A percentile compares a stretch with the other conserved stretches of the same genome.
Evolutionary conservation across 2,888 invertebrate genomes (phyloP).

Genomic region (Prionchulus punctatus): DNA sequence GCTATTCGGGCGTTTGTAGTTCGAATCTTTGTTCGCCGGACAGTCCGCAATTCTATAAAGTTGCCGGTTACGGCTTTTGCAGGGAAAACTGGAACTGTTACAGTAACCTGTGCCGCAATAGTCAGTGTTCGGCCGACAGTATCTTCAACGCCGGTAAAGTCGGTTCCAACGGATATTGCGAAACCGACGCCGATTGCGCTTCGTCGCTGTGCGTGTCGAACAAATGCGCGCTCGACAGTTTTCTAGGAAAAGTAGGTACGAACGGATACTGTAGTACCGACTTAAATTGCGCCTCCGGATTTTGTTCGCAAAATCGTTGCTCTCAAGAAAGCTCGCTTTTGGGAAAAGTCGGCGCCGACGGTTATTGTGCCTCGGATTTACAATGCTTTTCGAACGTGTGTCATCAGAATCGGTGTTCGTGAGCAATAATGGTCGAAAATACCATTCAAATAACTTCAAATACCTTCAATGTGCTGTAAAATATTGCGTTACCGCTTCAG

Average conservation of each 20-base stretch:
- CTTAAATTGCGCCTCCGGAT: neutral
- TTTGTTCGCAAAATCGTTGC: neutral
- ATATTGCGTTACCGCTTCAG: too few relatives aligned
- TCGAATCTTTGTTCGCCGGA: neutral
- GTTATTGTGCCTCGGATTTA: neutral
- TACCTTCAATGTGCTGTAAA: too few relatives aligned
- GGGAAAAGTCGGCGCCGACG: neutral
- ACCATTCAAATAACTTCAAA: too few relatives aligned
- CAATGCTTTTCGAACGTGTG: slow-evolving; percentile 2
- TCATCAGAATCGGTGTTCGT: neutral
- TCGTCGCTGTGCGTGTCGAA: neutral
- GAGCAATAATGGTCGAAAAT: too few relatives aligned
- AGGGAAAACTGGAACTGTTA: neutral
- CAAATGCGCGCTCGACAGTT: neutral
- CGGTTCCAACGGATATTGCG: neutral
- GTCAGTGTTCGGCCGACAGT: neutral
- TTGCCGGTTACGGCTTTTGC: neutral
- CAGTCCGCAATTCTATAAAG: neutral
- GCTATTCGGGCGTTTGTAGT: neutral
- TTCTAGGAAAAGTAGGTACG: neutral
- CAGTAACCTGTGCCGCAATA: neutral
- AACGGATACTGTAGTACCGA: neutral
- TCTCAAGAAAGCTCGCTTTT: neutral
- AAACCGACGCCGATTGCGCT: neutral
- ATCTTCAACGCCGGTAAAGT: neutral